A percentile compares a stretch with the other conserved stretches of the same genome.
Evolutionary conservation across 2,797 vertebrate species (phyloP).

Genomic region (Strix occidentalis): DNA sequence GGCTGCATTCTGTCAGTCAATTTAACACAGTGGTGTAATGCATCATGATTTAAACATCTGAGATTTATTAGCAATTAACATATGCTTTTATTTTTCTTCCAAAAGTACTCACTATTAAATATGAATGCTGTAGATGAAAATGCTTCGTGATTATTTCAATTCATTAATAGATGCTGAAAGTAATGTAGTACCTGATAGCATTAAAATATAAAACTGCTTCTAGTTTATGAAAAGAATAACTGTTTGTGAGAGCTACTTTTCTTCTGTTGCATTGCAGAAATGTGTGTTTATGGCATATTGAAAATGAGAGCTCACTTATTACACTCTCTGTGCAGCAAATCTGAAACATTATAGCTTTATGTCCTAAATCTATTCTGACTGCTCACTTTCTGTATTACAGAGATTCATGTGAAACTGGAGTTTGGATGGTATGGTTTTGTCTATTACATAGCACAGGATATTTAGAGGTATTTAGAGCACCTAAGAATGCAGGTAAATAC

Average conservation of each 20-base stretch:
- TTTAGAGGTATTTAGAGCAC: not conserved
- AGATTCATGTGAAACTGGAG: not conserved
- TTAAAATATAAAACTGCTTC: not conserved
- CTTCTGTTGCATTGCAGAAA: not conserved
- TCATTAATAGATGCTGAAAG: not conserved
- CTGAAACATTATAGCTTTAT: not conserved
- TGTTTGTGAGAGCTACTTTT: not conserved
- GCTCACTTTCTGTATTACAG: rapidly evolving
- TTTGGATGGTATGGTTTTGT: not conserved
- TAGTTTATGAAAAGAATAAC: not conserved
- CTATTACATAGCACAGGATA: not conserved
- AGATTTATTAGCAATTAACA: not conserved
- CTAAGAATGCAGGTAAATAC: not conserved
- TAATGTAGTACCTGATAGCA: not conserved
- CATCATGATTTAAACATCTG: not conserved
- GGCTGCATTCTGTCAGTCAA: not conserved
- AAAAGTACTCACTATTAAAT: not conserved
- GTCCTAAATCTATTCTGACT: not conserved
- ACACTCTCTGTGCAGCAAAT: not conserved
- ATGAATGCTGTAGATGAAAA: not conserved
- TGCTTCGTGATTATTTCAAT: not conserved
- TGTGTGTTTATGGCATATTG: not conserved
- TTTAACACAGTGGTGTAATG: not conserved
- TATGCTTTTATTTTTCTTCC: not conserved
- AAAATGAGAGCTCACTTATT: not conserved